Conservation (phyloP, 2,888 invertebrate species). For the Scaptodrosophila latifasciaeformis region DNA sequence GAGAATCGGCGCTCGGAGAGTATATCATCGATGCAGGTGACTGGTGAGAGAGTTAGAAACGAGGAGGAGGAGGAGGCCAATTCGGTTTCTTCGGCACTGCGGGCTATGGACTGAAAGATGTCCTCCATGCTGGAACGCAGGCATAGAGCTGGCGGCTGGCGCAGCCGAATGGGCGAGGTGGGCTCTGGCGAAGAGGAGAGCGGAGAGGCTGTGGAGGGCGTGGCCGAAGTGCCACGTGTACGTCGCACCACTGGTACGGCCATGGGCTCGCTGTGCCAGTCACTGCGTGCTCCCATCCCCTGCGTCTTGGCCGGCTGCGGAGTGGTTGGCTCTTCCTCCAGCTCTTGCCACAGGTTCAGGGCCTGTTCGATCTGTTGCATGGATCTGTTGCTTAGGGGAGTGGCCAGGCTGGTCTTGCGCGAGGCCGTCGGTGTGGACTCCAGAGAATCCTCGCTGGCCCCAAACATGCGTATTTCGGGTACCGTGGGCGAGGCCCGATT, state of each 20-base stretch:
- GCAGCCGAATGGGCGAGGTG: conserved; percentile 48
- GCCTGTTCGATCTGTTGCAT: conserved; percentile 69
- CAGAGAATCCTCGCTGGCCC: conserved; percentile 36
- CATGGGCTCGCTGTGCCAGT: conserved; percentile 49
- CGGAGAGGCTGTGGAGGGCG: conserved; percentile 67
- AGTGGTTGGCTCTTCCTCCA: conserved; percentile 42
- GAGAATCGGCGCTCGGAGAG: conserved; percentile 72
- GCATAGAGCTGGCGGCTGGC: conserved; percentile 58
- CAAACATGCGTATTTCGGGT: conserved; percentile 47
- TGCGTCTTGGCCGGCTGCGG: conserved; percentile 2
- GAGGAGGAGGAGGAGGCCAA: too few relatives aligned
- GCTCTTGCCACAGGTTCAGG: conserved; percentile 60
- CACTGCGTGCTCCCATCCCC: too few relatives aligned
- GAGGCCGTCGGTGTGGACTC: conserved; percentile 45
- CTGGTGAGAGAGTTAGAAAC: conserved; percentile 57
- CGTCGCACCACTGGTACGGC: conserved; percentile 33
- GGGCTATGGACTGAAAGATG: conserved; percentile 71
- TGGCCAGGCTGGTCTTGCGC: conserved; percentile 41
- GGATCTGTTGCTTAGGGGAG: conserved; percentile 54
- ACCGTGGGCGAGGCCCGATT: conserved; percentile 66
- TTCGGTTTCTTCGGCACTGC: conserved; percentile 67
- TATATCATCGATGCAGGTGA: conserved; percentile 73
- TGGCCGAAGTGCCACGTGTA: conserved; percentile 58
- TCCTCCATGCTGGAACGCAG: conserved; percentile 71
- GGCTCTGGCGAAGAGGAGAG: conserved; percentile 56